phyloP scores from a whole-genome alignment of 2,113 vertebrate species.

The Chloropsis cyanopogon region DNA sequence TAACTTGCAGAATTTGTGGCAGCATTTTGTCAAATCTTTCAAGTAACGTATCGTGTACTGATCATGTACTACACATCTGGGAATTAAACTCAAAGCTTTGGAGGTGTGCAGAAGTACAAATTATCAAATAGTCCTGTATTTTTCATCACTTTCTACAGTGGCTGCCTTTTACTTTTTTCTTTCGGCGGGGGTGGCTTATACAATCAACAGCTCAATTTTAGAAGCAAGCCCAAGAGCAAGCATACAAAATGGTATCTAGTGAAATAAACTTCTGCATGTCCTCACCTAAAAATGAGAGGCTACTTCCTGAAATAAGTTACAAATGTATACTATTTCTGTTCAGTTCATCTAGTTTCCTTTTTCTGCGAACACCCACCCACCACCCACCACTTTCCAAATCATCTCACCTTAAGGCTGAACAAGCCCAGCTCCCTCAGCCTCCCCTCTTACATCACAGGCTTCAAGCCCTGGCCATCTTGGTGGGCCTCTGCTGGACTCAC shows the following conservation, averaged over 20 bases:
- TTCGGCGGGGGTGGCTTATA: neutral
- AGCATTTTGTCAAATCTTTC: conserved; percentile 2
- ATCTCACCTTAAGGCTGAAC: neutral
- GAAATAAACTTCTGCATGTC: neutral
- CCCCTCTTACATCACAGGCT: neutral
- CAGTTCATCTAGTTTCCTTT: neutral
- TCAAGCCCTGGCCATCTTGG: neutral
- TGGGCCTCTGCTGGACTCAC: neutral
- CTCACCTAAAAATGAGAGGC: neutral
- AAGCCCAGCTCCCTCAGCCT: neutral
- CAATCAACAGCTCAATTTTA: neutral
- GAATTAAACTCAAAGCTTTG: conserved; percentile 30
- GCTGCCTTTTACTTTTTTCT: neutral
- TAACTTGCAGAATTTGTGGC: neutral
- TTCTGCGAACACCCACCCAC: accelerated
- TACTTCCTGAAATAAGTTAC: neutral
- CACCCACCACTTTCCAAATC: neutral
- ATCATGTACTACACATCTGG: neutral
- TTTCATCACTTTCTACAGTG: conserved; percentile 39
- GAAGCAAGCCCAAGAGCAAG: neutral
- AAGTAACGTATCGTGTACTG: neutral
- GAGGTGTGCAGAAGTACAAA: neutral
- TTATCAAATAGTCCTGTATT: conserved; percentile 25
- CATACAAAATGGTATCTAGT: neutral
- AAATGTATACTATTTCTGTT: neutral